Percentiles rank a stretch among this genome's conserved stretches.
Conservation (phyloP, 2,888 invertebrate species). For the Tribolium freemani region DNA sequence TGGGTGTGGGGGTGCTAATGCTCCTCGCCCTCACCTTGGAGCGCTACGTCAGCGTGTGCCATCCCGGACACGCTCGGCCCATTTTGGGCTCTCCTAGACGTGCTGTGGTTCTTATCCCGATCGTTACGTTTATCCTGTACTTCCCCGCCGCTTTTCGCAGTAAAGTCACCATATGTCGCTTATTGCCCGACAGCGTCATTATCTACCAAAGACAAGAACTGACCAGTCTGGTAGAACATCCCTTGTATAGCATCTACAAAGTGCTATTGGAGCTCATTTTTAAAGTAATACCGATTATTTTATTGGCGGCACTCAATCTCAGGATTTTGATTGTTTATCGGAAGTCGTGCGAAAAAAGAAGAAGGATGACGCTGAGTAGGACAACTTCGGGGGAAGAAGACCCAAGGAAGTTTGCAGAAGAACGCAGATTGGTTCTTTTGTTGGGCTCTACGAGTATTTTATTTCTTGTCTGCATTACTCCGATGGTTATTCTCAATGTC, state of each 20-base stretch:
- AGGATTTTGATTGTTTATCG: conserved; percentile 78
- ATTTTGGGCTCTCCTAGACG: conserved; percentile 74
- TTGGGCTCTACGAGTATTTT: conserved; percentile 78
- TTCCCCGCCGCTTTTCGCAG: conserved; percentile 78
- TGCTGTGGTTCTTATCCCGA: conserved; percentile 75
- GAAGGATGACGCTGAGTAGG: conserved; percentile 76
- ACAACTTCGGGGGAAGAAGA: conserved; percentile 74
- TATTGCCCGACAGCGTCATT: conserved; percentile 69
- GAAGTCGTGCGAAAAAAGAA: conserved; percentile 75
- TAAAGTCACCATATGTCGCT: conserved; percentile 68
- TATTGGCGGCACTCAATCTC: conserved; percentile 76
- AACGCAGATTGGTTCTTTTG: conserved; percentile 75
- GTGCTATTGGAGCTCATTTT: conserved; percentile 76
- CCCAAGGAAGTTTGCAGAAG: conserved; percentile 77
- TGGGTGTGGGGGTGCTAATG: conserved; percentile 84
- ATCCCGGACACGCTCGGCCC: conserved; percentile 78
- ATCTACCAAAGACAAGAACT: conserved; percentile 71
- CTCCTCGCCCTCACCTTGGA: conserved; percentile 81
- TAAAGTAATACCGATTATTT: conserved; percentile 77
- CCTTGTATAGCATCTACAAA: conserved; percentile 71
- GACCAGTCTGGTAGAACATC: conserved; percentile 61
- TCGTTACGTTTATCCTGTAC: conserved; percentile 77
- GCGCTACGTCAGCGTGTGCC: conserved; percentile 82
- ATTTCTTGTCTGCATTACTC: conserved; percentile 79
- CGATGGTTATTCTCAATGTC: conserved; percentile 80